Base-by-base conservation (phyloP, 1,140 invertebrate species). In the Araneus ventricosus region DNA sequence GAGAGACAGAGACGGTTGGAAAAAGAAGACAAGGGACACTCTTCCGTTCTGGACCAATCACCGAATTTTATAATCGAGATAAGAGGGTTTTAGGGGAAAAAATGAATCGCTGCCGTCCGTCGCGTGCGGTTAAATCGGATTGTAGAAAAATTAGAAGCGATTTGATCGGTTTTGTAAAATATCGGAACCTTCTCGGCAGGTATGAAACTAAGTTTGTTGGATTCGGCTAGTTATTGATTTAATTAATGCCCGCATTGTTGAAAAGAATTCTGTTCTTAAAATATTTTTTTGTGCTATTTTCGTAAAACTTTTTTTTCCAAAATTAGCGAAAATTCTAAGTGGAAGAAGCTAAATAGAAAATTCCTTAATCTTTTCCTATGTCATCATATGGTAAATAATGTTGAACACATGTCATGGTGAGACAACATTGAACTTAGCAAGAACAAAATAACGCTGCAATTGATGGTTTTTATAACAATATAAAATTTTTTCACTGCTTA, bases 41-140 rank as follows among this genome's bases (percentile, higher is more conserved):
- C 70, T 75, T 27, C 3, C 27, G 70, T 34, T 75, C 80, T n/a
- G 88, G 30, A 79, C 75, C 27, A 90, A 90, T 90, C 88, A 75
- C 88, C 10, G 39, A 79, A 89, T 27, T 89, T 70, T 88, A 75
- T 39, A 45, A 63, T 67, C 59, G 70, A 75, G 57, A 70, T 39
- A 82, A 41, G 70, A 80, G 70, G 37, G 41, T 45, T 41, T 41
- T n/a, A 22, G 41, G 34, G 59, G 59, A 27, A 70, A 70, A 63
- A 20, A 30, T 20, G 22, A 67, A 67, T 37, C 14, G 24, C 63
- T 24, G 45, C 45, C 45, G 45, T n/a, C 20, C 63, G 20, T 30
- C 37, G 34, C 37, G 61, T 39, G 30, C 39, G 24, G 45, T 61
- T 90, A 39, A 90, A 59, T 90, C 75, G 75, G 27, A 90, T 41